Conservation (phyloP, 2,888 invertebrate species). For the Tachystola acroxantha region DNA sequence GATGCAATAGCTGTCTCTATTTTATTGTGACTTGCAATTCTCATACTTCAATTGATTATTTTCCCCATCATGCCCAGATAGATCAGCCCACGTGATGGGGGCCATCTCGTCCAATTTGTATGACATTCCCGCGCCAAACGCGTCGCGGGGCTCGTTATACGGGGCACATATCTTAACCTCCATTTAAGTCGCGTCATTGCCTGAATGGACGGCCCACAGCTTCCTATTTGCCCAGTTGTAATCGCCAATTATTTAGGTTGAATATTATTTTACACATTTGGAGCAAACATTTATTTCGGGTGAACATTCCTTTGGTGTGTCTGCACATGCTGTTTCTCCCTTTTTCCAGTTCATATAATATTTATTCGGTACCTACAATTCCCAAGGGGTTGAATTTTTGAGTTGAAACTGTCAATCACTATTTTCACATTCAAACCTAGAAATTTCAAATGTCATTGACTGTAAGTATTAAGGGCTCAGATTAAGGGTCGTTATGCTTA, state of each 20-base stretch:
- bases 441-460: too few species aligned
- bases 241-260: conserved; percentile 52
- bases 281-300: conserved; percentile 12
- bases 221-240: conserved; percentile 47
- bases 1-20: too few species aligned
- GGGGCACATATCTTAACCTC: conserved; percentile 73
- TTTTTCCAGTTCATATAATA: too few species aligned
- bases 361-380: background rate
- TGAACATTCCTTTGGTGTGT: too few species aligned
- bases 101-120: conserved; percentile 50
- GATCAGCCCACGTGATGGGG: conserved; percentile 15
- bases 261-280: conserved; percentile 38
- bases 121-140: conserved; percentile 46
- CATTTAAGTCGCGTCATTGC: conserved; percentile 59
- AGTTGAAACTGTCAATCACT: too few species aligned
- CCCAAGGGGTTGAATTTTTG: too few species aligned
- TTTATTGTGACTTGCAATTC: too few species aligned
- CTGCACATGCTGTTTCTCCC: too few species aligned
- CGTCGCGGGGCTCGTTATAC: conserved; percentile 39
- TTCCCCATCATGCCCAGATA: conserved; percentile 1
- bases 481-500: too few species aligned
- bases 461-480: too few species aligned
- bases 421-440: too few species aligned
- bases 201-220: conserved; percentile 60
- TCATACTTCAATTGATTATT: too few species aligned